A percentile compares a stretch with the other conserved stretches of the same genome.
Conservation (phyloP, 2,797 vertebrate species). For the Malacoraja senta region DNA sequence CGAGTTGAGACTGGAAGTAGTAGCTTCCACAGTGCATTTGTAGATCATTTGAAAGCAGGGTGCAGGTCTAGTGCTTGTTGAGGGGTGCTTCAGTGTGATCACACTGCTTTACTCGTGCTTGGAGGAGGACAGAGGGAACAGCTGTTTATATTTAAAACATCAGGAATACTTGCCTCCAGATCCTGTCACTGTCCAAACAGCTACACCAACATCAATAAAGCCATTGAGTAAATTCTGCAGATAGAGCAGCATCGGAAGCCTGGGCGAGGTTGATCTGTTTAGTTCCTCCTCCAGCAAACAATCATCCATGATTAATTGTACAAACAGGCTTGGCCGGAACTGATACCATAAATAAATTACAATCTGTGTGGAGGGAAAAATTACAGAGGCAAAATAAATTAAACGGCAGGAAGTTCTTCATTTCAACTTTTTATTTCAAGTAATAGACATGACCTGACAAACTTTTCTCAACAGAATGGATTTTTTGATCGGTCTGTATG, state of each 20-base stretch:
- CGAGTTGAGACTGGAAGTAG: not conserved
- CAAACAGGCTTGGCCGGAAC: not conserved
- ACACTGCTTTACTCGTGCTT: not conserved
- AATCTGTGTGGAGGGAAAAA: not conserved
- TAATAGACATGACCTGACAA: not conserved
- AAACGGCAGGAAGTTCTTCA: too few species aligned
- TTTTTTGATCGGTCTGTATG: not conserved
- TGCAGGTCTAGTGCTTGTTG: not conserved
- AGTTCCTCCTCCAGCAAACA: not conserved
- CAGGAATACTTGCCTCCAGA: not conserved
- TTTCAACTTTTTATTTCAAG: not conserved
- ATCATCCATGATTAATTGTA: not conserved
- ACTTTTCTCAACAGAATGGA: not conserved
- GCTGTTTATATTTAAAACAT: not conserved
- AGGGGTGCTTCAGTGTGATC: not conserved
- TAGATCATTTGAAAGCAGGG: not conserved
- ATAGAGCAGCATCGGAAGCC: not conserved
- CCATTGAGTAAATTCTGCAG: not conserved
- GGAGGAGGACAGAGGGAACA: not conserved
- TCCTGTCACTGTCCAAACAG: not conserved
- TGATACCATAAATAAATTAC: not conserved
- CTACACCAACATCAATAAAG: not conserved
- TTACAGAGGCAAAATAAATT: not conserved
- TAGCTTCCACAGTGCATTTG: not conserved
- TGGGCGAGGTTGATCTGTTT: not conserved